Evolutionary conservation across 2,888 invertebrate genomes (phyloP), one percentile per base, ranked within the genome.

Genomic region (Phorcus lineatus): DNA sequence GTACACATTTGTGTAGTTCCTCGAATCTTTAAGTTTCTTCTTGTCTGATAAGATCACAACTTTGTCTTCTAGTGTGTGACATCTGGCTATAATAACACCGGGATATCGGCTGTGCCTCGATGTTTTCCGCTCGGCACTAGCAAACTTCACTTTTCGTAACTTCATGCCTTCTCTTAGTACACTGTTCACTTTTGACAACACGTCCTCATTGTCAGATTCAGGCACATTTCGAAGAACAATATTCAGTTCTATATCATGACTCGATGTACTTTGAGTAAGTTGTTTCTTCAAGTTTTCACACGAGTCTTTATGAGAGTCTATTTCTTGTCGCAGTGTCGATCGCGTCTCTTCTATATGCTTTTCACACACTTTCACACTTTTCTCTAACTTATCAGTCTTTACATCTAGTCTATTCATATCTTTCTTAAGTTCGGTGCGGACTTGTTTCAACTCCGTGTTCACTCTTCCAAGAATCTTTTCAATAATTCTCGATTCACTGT

Each of bases 281-380:
- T 62, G 62, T 62, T 62, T 62, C 22, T 62, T 62, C 62, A 62
- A 22, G 16, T 19, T n/a, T 16, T 62, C 62, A n/a, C 57, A 57
- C 19, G 57, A 57, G 57, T 57, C 57, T 57, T 2, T 57, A 9
- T 62, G 22, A 2, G 62, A 62, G 13, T 62, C 62, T 62, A 62
- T 62, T 22, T 62, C 62, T 62, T 62, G n/a, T 4, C 62, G 19
- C 62, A 62, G 62, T 22, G 62, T 62, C 62, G 62, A 62, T 62
- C 62, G 1, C 2, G 62, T 62, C 22, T 62, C 22, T 22, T 62
- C 62, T 22, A 62, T 62, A 62, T 62, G 22, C 22, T 62, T 1
- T 62, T 62, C 62, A 62, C 62, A 62, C n/a, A 62, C 22, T 62
- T 62, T 62, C 62, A 62, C 62, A 22, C 62, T 62, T 22, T 22